A percentile compares a stretch with the other conserved stretches of the same genome.
Evolutionary conservation across 2,888 invertebrate genomes (phyloP).

Genomic region (Crioceris asparagi): DNA sequence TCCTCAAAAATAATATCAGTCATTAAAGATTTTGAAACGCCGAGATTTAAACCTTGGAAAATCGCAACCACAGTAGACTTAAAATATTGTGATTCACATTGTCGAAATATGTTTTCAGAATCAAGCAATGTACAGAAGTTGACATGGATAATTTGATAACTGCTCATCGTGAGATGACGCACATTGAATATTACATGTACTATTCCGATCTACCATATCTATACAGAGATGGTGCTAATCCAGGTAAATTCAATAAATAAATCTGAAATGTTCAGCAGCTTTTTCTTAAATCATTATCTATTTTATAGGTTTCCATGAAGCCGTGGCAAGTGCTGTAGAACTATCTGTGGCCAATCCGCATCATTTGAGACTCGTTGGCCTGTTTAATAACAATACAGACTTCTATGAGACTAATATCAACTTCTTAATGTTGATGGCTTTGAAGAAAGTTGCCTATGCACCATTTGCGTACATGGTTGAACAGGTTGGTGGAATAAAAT

Average conservation of each 20-base stretch:
- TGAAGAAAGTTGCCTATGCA: constrained; percentile 66
- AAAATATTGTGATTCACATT: too few species aligned
- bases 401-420: constrained; percentile 64
- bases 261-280: too few species aligned
- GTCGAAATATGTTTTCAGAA: too few species aligned
- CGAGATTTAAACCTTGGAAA: too few species aligned
- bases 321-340: constrained; percentile 68
- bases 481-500: constrained; percentile 46
- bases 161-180: constrained; percentile 76
- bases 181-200: constrained; percentile 70
- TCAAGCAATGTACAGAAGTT: constrained; percentile 73
- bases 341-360: constrained; percentile 67
- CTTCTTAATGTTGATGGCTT: constrained; percentile 65
- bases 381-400: constrained; percentile 55
- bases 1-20: background rate
- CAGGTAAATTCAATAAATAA: constrained; percentile 53
- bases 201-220: constrained; percentile 64
- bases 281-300: background rate
- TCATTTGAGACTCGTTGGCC: constrained; percentile 62
- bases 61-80: too few species aligned
- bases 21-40: background rate
- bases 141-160: constrained; percentile 67
- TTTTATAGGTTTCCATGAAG: constrained; percentile 70
- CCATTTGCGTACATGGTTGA: constrained; percentile 75
- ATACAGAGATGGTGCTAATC: constrained; percentile 73